Evolutionary conservation across 2,113 vertebrate species (phyloP).

Genomic region (Esox niger): DNA sequence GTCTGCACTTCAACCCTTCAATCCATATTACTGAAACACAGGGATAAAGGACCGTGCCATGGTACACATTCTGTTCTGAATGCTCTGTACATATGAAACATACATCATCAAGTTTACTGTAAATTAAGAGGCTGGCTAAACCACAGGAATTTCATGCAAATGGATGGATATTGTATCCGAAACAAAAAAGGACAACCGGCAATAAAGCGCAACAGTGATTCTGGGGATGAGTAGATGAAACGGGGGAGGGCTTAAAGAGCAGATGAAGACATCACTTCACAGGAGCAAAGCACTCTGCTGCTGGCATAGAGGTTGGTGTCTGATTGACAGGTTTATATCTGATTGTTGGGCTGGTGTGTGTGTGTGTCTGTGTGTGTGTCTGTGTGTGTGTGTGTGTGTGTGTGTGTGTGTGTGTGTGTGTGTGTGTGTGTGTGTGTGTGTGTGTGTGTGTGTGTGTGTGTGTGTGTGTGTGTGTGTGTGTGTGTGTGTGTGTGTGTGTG

Average conservation of each 20-base stretch:
- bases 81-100: too few relatives aligned
- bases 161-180: too few relatives aligned
- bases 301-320: neutral
- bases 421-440: neutral
- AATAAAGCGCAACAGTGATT: too few relatives aligned
- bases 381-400: neutral
- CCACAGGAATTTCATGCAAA: too few relatives aligned
- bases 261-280: neutral
- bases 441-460: neutral
- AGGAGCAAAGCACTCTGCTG: neutral
- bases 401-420: neutral
- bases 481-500: too few relatives aligned
- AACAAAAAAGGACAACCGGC: too few relatives aligned
- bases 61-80: too few relatives aligned
- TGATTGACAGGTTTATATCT: constrained; percentile 4
- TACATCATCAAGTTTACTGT: too few relatives aligned
- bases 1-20: too few relatives aligned
- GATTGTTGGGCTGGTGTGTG: neutral
- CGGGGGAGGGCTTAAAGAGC: neutral
- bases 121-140: neutral
- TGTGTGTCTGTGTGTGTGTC: neutral
- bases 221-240: too few relatives aligned
- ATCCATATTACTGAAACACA: too few relatives aligned
- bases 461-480: neutral
- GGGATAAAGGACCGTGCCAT: too few relatives aligned